Evolutionary conservation across 1,140 invertebrate species (phyloP).

Genomic region (Paralvinella palmiformis): DNA sequence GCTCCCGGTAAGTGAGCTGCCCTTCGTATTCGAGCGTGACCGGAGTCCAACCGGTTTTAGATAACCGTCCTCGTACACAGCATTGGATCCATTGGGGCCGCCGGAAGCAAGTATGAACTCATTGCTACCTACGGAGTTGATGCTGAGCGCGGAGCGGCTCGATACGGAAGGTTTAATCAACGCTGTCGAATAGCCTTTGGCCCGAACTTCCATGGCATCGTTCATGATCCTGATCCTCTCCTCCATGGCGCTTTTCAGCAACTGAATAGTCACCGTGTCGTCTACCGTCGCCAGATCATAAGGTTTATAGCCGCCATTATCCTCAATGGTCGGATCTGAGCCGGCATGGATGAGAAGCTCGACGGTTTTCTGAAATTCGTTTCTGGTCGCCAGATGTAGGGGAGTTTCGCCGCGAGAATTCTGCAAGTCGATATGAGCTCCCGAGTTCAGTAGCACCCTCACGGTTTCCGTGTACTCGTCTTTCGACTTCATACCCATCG

Average conservation of each 20-base stretch:
- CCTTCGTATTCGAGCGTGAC: too few relatives aligned
- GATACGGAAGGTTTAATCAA: neutral
- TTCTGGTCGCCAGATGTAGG: slow-evolving; percentile 32
- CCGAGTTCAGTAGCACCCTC: slow-evolving; percentile 13
- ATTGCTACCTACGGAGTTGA: neutral
- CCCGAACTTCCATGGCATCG: slow-evolving; percentile 11
- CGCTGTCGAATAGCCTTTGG: slow-evolving; percentile 13
- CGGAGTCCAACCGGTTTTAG: neutral
- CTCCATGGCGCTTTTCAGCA: slow-evolving; percentile 13
- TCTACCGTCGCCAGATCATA: slow-evolving; percentile 16
- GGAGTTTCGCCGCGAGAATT: slow-evolving; percentile 34
- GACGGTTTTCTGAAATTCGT: slow-evolving; percentile 19
- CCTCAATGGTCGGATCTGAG: slow-evolving; percentile 17
- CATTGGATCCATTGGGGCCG: neutral
- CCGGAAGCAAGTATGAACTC: neutral
- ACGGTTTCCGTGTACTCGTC: slow-evolving; percentile 19
- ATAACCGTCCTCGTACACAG: slow-evolving; percentile 7
- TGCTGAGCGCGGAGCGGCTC: neutral
- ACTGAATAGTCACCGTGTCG: slow-evolving; percentile 18
- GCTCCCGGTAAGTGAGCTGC: too few relatives aligned
- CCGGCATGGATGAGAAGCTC: slow-evolving; percentile 15
- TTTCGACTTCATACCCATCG: slow-evolving; percentile 20
- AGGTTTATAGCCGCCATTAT: slow-evolving; percentile 13
- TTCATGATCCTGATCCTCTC: slow-evolving; percentile 12
- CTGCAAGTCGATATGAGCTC: slow-evolving; percentile 27